Percentiles rank a stretch among this genome's conserved stretches.
Evolutionary conservation across 2,113 vertebrate species (phyloP).

Genomic region (Ophthalmolycus amberensis): DNA sequence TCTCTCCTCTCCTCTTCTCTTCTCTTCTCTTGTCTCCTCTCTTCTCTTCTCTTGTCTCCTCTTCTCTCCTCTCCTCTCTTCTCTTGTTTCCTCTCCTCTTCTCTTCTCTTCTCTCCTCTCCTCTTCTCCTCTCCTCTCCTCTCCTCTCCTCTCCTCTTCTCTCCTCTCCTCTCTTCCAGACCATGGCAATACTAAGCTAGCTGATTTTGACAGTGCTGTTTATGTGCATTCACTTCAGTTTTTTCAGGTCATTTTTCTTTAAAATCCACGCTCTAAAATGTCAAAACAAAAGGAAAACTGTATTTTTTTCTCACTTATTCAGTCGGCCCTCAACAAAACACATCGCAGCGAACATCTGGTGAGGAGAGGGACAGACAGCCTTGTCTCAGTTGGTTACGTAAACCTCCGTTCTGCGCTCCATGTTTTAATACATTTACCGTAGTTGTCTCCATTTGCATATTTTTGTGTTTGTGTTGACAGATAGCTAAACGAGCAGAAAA

Average conservation of each 20-base stretch:
- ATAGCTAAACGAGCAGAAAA: slow-evolving; percentile 49
- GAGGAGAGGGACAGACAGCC: neutral
- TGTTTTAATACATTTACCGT: slow-evolving; percentile 14
- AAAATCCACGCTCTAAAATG: neutral
- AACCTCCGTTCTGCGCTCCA: neutral
- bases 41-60: too few species aligned
- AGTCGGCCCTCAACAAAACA: neutral
- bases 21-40: neutral
- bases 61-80: too few species aligned
- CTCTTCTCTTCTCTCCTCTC: too few species aligned
- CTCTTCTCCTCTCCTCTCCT: too few species aligned
- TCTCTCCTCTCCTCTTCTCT: neutral
- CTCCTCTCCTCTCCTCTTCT: too few species aligned
- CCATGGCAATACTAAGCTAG: neutral
- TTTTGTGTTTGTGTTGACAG: slow-evolving; percentile 33
- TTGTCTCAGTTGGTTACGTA: slow-evolving; percentile 11
- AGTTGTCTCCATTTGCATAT: slow-evolving; percentile 21
- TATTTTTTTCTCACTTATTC: neutral
- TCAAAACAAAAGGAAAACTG: neutral
- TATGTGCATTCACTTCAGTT: neutral
- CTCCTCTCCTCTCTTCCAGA: neutral
- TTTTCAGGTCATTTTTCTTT: neutral
- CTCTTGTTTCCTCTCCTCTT: too few species aligned
- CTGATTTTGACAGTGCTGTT: neutral
- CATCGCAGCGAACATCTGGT: neutral